A percentile compares a stretch with the other conserved stretches of the same genome.
Evolutionary conservation across 2,113 vertebrate genomes (phyloP).

Genomic region (Paramisgurnus dabryanus): DNA sequence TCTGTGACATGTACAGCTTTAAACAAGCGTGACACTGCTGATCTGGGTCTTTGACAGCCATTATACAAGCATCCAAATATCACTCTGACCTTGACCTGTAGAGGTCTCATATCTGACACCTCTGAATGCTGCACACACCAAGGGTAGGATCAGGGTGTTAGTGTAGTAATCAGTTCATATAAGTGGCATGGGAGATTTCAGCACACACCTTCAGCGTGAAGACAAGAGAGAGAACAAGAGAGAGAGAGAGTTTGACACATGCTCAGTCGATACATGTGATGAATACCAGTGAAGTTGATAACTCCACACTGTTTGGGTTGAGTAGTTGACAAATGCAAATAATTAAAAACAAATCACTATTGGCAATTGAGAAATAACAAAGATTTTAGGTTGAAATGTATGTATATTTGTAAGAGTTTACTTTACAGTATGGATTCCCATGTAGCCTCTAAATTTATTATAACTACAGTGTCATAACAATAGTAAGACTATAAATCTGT

Average conservation of each 20-base stretch:
- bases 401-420: no score
- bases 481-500: background rate
- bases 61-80: constrained; percentile 18
- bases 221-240: constrained; percentile 17
- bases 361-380: no score
- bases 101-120: constrained; percentile 25
- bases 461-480: no score
- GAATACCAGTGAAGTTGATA: background rate
- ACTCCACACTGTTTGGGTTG: background rate
- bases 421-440: no score
- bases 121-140: constrained; percentile 15
- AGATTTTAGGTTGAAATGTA: no score
- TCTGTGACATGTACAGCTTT: background rate
- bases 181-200: constrained; percentile 1
- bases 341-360: no score
- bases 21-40: constrained; percentile 16
- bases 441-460: no score
- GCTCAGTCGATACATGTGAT: background rate
- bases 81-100: constrained; percentile 12
- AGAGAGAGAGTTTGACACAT: constrained; percentile 16
- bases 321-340: background rate
- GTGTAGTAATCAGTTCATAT: background rate
- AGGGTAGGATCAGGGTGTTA: constrained; percentile 19
- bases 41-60: background rate
- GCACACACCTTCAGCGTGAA: constrained; percentile 7